Conservation (phyloP, 1,140 invertebrate species). For the Laodelphax striatellus region DNA sequence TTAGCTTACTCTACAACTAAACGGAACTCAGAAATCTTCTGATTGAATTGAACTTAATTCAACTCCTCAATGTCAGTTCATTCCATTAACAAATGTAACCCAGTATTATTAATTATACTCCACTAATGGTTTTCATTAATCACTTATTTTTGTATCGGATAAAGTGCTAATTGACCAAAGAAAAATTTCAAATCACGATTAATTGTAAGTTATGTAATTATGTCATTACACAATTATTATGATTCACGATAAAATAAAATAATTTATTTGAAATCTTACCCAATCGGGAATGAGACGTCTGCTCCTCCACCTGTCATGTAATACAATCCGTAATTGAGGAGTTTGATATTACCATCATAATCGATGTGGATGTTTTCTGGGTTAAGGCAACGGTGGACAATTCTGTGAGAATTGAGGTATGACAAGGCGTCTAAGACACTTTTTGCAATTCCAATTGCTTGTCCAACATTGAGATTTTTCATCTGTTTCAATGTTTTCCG, state of each 20-base stretch:
- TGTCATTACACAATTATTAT: neutral
- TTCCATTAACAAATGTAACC: too few species aligned
- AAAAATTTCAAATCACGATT: too few species aligned
- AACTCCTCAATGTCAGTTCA: too few species aligned
- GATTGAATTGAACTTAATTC: too few species aligned
- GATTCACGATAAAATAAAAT: neutral
- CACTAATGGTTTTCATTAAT: too few species aligned
- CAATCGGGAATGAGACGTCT: conserved; percentile 84
- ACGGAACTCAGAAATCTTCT: too few species aligned
- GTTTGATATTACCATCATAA: conserved; percentile 55
- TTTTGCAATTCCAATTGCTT: conserved; percentile 46
- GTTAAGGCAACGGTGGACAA: conserved; percentile 70
- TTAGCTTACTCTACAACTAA: too few species aligned
- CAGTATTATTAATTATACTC: too few species aligned
- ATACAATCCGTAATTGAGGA: conserved; percentile 88
- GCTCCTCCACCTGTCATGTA: conserved; percentile 78
- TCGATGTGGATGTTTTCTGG: conserved; percentile 76
- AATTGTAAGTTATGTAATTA: too few species aligned
- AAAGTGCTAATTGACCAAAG: too few species aligned
- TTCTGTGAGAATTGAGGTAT: conserved; percentile 57
- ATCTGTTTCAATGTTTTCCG: conserved; percentile 42
- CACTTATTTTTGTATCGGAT: too few species aligned
- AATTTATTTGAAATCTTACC: conserved; percentile 40
- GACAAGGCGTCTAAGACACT: conserved; percentile 62
- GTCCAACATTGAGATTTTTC: conserved; percentile 32